Conservation (phyloP, 2,113 vertebrate genomes). For the Sander vitreus region DNA sequence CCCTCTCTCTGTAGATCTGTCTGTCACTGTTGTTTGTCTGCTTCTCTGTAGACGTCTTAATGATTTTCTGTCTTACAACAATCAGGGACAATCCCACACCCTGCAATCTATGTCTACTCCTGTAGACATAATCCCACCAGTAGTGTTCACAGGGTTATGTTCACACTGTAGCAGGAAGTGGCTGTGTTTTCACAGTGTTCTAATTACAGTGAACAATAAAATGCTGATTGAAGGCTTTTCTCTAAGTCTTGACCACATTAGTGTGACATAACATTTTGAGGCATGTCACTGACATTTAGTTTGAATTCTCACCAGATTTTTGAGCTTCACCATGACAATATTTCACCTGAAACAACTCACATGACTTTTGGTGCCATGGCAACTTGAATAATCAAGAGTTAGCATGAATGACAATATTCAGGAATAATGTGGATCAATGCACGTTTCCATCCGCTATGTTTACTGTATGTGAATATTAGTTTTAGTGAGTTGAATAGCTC, state of each 20-base stretch:
- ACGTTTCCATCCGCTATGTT: background rate
- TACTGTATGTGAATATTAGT: background rate
- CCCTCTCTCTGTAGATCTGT: conserved; percentile 37
- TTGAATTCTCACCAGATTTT: background rate
- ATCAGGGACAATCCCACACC: conserved; percentile 29
- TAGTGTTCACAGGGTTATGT: background rate
- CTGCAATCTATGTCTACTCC: background rate
- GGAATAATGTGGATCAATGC: background rate
- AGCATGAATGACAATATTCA: too few species aligned
- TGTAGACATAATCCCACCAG: background rate
- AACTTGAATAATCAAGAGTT: too few species aligned
- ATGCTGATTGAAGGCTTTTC: background rate
- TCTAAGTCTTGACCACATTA: background rate
- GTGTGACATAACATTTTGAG: background rate
- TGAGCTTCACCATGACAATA: background rate
- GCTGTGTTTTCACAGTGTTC: background rate
- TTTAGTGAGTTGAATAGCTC: background rate
- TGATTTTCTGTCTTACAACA: conserved; percentile 68
- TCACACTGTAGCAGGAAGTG: background rate
- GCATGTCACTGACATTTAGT: background rate
- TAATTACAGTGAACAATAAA: background rate
- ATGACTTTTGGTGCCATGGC: background rate
- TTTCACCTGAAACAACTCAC: background rate
- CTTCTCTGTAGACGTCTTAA: conserved; percentile 36
- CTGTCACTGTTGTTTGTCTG: conserved; percentile 40